phyloP scores from a whole-genome alignment of 1,140 invertebrate species.

The Macrobrachium nipponense region DNA sequence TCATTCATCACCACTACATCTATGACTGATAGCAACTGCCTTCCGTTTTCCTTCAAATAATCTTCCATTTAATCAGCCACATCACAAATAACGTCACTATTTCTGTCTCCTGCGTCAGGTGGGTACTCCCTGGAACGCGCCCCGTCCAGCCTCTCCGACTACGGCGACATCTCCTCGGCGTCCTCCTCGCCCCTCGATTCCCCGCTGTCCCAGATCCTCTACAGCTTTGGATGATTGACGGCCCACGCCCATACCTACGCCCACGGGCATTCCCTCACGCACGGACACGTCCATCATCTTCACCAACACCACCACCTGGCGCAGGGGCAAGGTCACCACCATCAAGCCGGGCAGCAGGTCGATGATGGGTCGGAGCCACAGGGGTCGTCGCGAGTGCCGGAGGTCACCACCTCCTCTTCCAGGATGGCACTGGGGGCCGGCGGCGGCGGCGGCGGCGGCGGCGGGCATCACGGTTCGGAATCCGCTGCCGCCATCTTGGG shows the following conservation, averaged over 20 bases:
- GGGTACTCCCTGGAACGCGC: conserved; percentile 50
- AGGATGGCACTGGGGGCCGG: too few relatives aligned
- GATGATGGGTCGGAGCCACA: conserved; percentile 4
- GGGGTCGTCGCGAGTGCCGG: not conserved
- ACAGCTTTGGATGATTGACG: conserved; percentile 59
- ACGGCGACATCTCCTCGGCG: conserved; percentile 50
- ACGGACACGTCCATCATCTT: not conserved
- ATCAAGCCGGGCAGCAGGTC: conserved; percentile 1
- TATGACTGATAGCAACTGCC: too few relatives aligned
- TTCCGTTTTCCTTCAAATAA: not conserved
- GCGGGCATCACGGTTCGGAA: too few relatives aligned
- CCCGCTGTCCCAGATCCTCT: conserved; percentile 53
- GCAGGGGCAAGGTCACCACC: not conserved
- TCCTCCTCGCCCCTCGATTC: conserved; percentile 52
- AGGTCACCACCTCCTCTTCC: not conserved
- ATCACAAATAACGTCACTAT: not conserved
- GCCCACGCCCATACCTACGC: conserved; percentile 50
- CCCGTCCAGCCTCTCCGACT: conserved; percentile 47
- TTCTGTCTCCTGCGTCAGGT: not conserved
- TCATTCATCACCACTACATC: too few relatives aligned
- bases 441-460: too few relatives aligned
- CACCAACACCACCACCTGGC: too few relatives aligned
- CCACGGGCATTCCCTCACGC: conserved; percentile 13
- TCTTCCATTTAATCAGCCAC: too few relatives aligned
- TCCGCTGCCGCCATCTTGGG: conserved; percentile 43